Evolutionary conservation across 2,888 invertebrate species (phyloP).

Genomic region (Lepidochrysops patricia): DNA sequence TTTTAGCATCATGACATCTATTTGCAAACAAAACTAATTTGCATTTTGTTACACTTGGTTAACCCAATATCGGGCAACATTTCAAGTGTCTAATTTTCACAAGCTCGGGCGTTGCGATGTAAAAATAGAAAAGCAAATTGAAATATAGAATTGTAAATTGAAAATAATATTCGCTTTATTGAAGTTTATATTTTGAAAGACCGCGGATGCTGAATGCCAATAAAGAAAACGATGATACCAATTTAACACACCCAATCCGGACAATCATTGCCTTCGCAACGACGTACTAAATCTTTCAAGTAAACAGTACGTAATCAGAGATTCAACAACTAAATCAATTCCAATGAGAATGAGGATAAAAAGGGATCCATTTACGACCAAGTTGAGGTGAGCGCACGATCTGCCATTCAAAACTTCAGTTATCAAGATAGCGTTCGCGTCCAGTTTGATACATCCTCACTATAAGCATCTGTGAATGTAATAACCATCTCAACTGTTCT

Average conservation of each 20-base stretch:
- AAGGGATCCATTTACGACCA: conserved; percentile 39
- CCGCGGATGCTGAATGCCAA: not conserved
- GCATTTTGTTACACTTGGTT: conserved; percentile 1
- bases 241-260: not conserved
- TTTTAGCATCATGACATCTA: conserved; percentile 6
- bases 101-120: not conserved
- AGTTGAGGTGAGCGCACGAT: conserved; percentile 50
- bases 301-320: conserved; percentile 6
- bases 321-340: not conserved
- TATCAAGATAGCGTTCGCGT: conserved; percentile 49
- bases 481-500: too few relatives aligned
- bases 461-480: too few relatives aligned
- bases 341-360: conserved; percentile 26
- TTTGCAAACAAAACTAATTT: conserved; percentile 2
- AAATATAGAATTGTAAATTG: not conserved
- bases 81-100: not conserved
- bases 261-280: not conserved
- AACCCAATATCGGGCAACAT: not conserved
- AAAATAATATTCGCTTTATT: not conserved
- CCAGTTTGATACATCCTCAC: not conserved
- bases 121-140: not conserved
- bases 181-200: not conserved
- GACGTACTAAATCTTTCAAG: not conserved
- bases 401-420: conserved; percentile 45
- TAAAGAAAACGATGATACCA: not conserved